These are phyloP conservation scores for Ladona fulva DNA, from an alignment of 1,140 invertebrate genomes.

Conservation along the genomic window DNA sequence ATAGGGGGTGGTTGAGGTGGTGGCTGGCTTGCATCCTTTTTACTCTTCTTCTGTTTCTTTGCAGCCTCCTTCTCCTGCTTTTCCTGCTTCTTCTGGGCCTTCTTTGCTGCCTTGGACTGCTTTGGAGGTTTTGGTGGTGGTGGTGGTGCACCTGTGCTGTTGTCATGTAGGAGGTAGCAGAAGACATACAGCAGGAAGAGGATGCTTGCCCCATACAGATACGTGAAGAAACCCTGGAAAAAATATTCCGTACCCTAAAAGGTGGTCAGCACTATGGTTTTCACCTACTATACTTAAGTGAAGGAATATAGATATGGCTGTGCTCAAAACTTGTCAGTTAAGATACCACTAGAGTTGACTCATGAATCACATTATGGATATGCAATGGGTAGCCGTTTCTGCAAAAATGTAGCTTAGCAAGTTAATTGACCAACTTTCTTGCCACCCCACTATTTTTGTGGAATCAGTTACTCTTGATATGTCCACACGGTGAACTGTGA, in stretches of 20 bases:
- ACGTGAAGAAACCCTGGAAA: constrained; percentile 90
- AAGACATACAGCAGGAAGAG: constrained; percentile 93
- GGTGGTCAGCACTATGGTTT: too few relatives aligned
- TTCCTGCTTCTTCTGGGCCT: constrained; percentile 19
- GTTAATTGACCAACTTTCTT: too few relatives aligned
- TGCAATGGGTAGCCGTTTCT: too few relatives aligned
- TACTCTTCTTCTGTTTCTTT: constrained; percentile 34
- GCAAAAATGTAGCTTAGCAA: too few relatives aligned
- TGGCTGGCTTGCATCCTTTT: constrained; percentile 31
- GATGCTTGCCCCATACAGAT: constrained; percentile 90
- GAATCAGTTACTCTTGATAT: too few relatives aligned
- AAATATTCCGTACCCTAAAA: constrained; percentile 14
- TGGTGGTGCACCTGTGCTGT: constrained; percentile 56
- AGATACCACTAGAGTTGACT: too few relatives aligned
- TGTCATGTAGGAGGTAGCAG: constrained; percentile 89
- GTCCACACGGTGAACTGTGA: too few relatives aligned
- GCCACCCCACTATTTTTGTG: too few relatives aligned
- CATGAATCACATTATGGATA: too few relatives aligned
- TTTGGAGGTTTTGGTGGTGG: neutral
- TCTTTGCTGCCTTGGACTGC: neutral
- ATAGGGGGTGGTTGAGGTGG: neutral
- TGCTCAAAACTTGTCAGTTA: too few relatives aligned
- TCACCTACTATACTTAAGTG: too few relatives aligned
- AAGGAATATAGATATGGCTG: too few relatives aligned
- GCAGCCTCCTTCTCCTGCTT: constrained; percentile 19